A percentile compares a stretch with the other conserved stretches of the same genome.
These are phyloP conservation scores for Chloebia gouldiae DNA, from an alignment of 2,113 vertebrate species.

Conservation along the genomic window DNA sequence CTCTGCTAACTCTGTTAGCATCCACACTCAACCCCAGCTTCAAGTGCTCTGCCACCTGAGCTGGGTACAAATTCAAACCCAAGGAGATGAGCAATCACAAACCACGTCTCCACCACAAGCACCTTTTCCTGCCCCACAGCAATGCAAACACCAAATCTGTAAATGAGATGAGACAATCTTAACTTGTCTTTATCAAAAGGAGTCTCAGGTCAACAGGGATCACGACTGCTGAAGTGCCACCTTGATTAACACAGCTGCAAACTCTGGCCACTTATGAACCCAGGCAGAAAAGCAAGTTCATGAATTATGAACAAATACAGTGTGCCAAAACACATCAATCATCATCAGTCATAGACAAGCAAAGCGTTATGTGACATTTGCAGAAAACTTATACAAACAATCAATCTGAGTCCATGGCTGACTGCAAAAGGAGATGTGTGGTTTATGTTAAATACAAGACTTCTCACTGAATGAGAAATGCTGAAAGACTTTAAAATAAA, in stretches of 20 bases:
- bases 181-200: not conserved
- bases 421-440: not conserved
- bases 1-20: rapidly evolving
- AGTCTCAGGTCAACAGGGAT: not conserved
- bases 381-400: conserved; percentile 31
- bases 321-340: conserved; percentile 52
- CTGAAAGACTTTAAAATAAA: not conserved
- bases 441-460: not conserved
- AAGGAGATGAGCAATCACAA: not conserved
- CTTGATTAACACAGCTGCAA: conserved; percentile 22
- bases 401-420: not conserved
- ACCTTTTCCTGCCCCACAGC: not conserved
- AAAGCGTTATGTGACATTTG: not conserved
- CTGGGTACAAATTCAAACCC: not conserved
- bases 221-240: not conserved
- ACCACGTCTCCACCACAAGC: not conserved
- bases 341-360: not conserved
- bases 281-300: conserved; percentile 27
- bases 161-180: conserved; percentile 12
- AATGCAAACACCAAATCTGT: not conserved
- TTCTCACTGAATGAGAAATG: not conserved
- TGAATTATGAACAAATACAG: conserved; percentile 53
- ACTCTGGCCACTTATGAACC: not conserved
- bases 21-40: not conserved
- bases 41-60: not conserved